Conservation (phyloP, 2,113 vertebrate species). For the Eonycteris spelaea region DNA sequence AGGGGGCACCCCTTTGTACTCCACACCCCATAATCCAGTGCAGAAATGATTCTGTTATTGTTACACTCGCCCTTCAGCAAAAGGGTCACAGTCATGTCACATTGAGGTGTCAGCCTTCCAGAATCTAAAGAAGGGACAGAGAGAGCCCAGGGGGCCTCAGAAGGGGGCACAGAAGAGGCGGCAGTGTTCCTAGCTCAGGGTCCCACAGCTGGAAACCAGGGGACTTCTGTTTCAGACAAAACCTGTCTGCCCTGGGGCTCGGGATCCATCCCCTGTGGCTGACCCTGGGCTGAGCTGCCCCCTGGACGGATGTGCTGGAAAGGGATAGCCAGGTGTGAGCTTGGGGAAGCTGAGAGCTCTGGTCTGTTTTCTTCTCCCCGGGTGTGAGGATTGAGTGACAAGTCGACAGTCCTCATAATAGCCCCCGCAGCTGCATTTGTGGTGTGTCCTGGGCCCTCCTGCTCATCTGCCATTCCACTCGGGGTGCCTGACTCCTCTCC, state of each 20-base stretch:
- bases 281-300: background rate
- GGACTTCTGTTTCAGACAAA: background rate
- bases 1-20: background rate
- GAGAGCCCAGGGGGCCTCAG: background rate
- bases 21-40: background rate
- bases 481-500: background rate
- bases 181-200: background rate
- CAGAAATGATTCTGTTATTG: background rate
- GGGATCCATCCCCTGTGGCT: background rate
- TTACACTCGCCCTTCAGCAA: background rate
- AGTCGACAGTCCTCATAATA: too few species aligned
- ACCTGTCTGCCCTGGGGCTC: background rate
- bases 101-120: background rate
- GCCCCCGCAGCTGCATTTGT: background rate
- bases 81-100: background rate
- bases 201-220: background rate
- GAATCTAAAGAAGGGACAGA: background rate
- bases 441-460: background rate
- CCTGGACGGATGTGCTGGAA: background rate
- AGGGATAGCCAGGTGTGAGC: background rate
- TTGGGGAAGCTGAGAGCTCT: background rate
- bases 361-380: background rate
- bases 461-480: background rate
- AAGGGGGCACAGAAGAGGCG: background rate
- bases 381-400: background rate